Percentiles rank a stretch among this genome's conserved stretches.
Evolutionary conservation across 2,797 vertebrate genomes (phyloP).

Genomic region (Potorous gilbertii): DNA sequence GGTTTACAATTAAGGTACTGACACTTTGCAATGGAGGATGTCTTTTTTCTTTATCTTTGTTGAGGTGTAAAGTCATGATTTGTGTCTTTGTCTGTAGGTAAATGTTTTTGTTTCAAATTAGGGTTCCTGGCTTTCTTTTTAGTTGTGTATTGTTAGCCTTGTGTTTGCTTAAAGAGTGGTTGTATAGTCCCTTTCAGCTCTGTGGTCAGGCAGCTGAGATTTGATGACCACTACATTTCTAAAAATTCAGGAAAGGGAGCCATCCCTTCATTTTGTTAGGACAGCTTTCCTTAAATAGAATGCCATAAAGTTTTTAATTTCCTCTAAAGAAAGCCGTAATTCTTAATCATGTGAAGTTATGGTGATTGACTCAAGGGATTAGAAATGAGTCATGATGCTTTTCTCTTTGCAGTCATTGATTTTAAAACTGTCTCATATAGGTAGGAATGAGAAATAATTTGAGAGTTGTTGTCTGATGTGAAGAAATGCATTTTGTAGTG

Average conservation of each 20-base stretch:
- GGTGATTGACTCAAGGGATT: neutral
- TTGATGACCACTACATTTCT: conserved; percentile 14
- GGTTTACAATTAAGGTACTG: neutral
- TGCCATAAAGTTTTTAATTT: conserved; percentile 29
- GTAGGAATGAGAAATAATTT: conserved; percentile 16
- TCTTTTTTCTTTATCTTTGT: conserved; percentile 12
- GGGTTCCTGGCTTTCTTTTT: neutral
- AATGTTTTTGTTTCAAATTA: conserved; percentile 5
- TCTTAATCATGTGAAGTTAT: conserved; percentile 24
- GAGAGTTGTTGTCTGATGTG: neutral
- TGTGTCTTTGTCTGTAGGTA: neutral
- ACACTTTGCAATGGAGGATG: neutral
- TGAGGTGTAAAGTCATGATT: neutral
- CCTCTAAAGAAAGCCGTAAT: conserved; percentile 15
- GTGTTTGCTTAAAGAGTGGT: conserved; percentile 14
- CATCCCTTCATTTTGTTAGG: conserved; percentile 19
- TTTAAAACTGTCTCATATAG: conserved; percentile 42
- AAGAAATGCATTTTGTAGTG: conserved; percentile 13
- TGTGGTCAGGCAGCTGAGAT: neutral
- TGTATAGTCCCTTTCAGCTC: neutral
- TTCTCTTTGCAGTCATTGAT: conserved; percentile 8
- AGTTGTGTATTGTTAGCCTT: neutral
- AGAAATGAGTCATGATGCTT: conserved; percentile 16
- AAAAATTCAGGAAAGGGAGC: neutral
- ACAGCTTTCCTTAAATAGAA: conserved; percentile 27